These are phyloP conservation scores for Napeogenes inachia DNA, from an alignment of 2,888 invertebrate genomes.

Conservation along the genomic window DNA sequence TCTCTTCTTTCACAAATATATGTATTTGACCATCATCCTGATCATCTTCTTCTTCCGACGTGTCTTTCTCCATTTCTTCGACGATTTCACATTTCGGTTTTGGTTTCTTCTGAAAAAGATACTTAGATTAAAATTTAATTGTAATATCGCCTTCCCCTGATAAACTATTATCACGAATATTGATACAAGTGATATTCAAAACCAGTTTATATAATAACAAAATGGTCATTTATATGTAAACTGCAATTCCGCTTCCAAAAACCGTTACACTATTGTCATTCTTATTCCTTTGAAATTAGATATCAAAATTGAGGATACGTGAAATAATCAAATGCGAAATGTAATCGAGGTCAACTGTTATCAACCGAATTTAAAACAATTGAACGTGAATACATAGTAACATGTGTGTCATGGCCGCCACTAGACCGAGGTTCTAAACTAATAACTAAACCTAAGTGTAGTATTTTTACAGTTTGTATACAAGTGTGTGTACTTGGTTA, in stretches of 20 bases:
- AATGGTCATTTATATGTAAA: constrained; percentile 5
- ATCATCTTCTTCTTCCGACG: constrained; percentile 14
- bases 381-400: constrained; percentile 23
- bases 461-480: no score
- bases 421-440: not conserved
- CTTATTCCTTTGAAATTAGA: not conserved
- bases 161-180: constrained; percentile 7
- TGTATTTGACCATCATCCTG: constrained; percentile 14
- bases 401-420: constrained; percentile 27
- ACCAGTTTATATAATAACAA: constrained; percentile 7
- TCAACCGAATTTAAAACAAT: constrained; percentile 34
- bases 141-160: not conserved
- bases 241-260: constrained; percentile 5
- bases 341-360: constrained; percentile 30
- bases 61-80: constrained; percentile 3
- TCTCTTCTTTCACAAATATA: constrained; percentile 24
- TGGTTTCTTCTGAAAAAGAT: constrained; percentile 11
- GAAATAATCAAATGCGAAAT: constrained; percentile 24
- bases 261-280: not conserved
- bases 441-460: not conserved
- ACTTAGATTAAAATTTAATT: not conserved
- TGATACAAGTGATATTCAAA: constrained; percentile 12
- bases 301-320: not conserved
- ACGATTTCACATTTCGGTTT: constrained; percentile 5
- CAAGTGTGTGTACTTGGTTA: no score